Evolutionary conservation across 2,888 invertebrate species (phyloP).

Genomic region (Noctua comes): DNA sequence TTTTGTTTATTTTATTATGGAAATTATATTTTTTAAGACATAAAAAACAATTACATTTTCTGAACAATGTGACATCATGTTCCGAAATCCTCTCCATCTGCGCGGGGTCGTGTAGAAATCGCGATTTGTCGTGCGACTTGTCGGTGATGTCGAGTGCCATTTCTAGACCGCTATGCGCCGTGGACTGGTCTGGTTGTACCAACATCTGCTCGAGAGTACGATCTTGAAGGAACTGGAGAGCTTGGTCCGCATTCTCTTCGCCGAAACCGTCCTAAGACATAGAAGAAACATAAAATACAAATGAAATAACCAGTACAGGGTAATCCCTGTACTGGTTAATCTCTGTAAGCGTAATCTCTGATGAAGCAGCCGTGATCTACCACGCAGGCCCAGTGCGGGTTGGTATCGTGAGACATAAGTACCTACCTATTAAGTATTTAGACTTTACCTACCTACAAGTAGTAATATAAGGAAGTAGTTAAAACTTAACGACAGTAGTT

Average conservation of each 20-base stretch:
- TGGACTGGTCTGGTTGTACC: slow-evolving; percentile 67
- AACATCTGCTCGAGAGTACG: slow-evolving; percentile 82
- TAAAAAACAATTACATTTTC: slow-evolving; percentile 75
- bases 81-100: slow-evolving; percentile 82
- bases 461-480: neutral
- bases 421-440: neutral
- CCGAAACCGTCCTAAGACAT: slow-evolving; percentile 82
- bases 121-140: slow-evolving; percentile 74
- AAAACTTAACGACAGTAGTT: neutral
- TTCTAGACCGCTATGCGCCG: slow-evolving; percentile 73
- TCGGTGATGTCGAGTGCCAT: slow-evolving; percentile 70
- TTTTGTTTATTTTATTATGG: neutral
- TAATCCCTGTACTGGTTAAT: too few species aligned
- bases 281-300: neutral
- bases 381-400: neutral
- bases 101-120: slow-evolving; percentile 60
- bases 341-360: neutral
- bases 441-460: neutral
- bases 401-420: neutral
- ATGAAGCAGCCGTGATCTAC: neutral
- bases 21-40: neutral
- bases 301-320: too few species aligned
- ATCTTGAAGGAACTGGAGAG: slow-evolving; percentile 73
- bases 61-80: slow-evolving; percentile 77
- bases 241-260: slow-evolving; percentile 80